Evolutionary conservation across 2,888 invertebrate genomes (phyloP).

Genomic region (Notodonta ziczac): DNA sequence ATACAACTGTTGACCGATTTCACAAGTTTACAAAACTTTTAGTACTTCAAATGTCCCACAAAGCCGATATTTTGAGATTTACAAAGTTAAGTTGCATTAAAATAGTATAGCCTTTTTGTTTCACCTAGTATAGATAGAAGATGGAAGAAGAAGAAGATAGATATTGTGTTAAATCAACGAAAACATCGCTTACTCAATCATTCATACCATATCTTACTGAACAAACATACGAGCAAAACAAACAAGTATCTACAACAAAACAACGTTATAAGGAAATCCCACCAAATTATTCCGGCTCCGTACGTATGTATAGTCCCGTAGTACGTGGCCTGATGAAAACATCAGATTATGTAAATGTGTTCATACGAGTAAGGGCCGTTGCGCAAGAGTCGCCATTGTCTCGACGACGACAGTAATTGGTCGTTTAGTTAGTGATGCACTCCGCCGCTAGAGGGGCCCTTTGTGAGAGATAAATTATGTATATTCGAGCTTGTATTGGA

Average conservation of each 20-base stretch:
- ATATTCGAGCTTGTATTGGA: too few species aligned
- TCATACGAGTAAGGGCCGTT: constrained; percentile 21
- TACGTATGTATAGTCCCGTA: not conserved
- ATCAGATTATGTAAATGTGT: constrained; percentile 38
- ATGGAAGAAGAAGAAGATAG: too few species aligned
- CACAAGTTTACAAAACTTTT: too few species aligned
- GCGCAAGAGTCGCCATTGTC: constrained; percentile 37
- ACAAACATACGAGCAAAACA: not conserved
- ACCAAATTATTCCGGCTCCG: not conserved
- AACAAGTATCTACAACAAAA: not conserved
- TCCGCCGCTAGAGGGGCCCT: not conserved
- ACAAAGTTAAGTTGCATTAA: too few species aligned
- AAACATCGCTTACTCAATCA: too few species aligned
- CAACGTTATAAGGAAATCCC: not conserved
- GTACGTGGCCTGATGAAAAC: constrained; percentile 29
- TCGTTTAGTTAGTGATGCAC: constrained; percentile 24
- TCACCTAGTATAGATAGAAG: too few species aligned
- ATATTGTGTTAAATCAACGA: too few species aligned
- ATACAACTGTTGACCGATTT: too few species aligned
- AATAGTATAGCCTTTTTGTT: too few species aligned
- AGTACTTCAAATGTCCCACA: too few species aligned
- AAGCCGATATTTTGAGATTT: too few species aligned
- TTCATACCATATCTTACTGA: not conserved
- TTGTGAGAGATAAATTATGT: not conserved
- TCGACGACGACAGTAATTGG: constrained; percentile 29